Conservation (phyloP, 2,113 vertebrate species). For the Melierax canorus region DNA sequence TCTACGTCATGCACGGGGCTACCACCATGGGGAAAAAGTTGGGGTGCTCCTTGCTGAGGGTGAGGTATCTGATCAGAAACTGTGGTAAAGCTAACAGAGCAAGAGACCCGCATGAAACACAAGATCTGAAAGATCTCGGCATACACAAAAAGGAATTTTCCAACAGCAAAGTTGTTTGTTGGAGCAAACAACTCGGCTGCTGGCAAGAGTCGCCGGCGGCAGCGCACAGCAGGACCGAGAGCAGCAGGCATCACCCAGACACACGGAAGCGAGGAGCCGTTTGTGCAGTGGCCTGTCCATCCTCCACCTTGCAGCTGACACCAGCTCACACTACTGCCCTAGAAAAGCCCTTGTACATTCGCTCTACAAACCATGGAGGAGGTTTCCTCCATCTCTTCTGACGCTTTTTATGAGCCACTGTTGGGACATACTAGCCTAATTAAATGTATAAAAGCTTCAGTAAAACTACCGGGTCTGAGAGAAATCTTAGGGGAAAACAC, state of each 20-base stretch:
- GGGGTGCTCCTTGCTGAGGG: background rate
- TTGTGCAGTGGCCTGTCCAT: background rate
- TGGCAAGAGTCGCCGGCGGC: background rate
- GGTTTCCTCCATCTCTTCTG: background rate
- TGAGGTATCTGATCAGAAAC: background rate
- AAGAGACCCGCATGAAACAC: background rate
- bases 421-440: background rate
- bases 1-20: rapidly evolving
- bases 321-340: background rate
- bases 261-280: background rate
- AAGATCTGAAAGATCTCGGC: background rate
- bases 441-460: background rate
- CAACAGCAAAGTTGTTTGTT: background rate
- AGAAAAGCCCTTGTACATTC: background rate
- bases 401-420: background rate
- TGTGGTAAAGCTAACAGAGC: background rate
- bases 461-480: background rate
- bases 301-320: background rate
- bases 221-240: background rate
- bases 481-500: background rate
- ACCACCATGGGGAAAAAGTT: background rate
- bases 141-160: background rate
- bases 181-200: background rate
- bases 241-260: background rate
- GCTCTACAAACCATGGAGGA: background rate